Evolutionary conservation across 2,113 vertebrate species (phyloP).

Genomic region (Eurystomus gularis): DNA sequence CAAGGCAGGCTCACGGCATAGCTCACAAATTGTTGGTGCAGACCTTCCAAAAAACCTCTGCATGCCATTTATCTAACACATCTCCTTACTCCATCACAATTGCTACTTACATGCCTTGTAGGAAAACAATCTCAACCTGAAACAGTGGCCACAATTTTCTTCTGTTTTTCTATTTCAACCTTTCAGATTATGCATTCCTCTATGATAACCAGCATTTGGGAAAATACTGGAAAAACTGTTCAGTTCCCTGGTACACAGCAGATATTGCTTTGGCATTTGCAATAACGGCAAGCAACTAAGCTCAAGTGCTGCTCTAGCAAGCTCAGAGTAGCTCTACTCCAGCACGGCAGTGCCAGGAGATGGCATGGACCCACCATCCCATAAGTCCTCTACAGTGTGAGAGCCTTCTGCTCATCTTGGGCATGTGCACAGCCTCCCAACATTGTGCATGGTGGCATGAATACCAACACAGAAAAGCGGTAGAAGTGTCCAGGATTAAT

Average conservation of each 20-base stretch:
- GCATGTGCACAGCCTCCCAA: not conserved
- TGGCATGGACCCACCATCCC: not conserved
- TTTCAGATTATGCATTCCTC: not conserved
- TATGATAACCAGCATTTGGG: not conserved
- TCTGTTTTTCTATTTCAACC: not conserved
- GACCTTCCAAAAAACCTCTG: not conserved
- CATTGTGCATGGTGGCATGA: rapidly evolving
- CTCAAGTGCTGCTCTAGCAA: not conserved
- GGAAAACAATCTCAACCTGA: not conserved
- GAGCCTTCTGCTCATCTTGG: not conserved
- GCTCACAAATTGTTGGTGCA: rapidly evolving
- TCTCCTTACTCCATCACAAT: not conserved
- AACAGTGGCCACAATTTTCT: not conserved
- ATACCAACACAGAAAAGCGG: no score
- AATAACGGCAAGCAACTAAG: rapidly evolving
- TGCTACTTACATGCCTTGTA: not conserved
- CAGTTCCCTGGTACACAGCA: not conserved
- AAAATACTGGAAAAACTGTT: not conserved
- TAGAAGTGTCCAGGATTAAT: not conserved
- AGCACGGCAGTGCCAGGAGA: rapidly evolving
- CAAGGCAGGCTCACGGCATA: not conserved
- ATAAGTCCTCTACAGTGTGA: rapidly evolving
- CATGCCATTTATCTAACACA: not conserved
- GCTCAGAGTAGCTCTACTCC: rapidly evolving
- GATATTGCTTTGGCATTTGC: not conserved